phyloP scores from a whole-genome alignment of 30 jellyfish, hydroid and myxozoan genomes.

The Calvadosia cruxmelitensis region DNA sequence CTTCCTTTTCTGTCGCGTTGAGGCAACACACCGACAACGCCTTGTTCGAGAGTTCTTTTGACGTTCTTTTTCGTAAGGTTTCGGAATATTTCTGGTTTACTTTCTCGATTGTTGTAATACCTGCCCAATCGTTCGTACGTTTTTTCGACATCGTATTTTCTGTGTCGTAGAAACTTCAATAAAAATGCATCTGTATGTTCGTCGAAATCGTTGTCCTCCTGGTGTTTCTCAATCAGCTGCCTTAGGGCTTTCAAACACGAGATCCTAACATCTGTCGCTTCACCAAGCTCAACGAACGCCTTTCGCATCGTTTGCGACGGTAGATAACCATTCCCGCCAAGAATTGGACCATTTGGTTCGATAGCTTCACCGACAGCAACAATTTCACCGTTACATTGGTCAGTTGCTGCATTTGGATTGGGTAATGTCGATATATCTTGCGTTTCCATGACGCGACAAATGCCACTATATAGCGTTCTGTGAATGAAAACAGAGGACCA shows the following conservation, averaged over 20 bases:
- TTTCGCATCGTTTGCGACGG: slow-evolving; percentile 95
- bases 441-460: too few relatives aligned
- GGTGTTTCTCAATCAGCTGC: slow-evolving; percentile 82
- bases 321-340: slow-evolving; percentile 88
- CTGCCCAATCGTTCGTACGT: slow-evolving; percentile 60
- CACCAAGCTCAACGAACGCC: slow-evolving; percentile 83
- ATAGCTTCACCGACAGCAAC: slow-evolving; percentile 31
- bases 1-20: slow-evolving; percentile 98
- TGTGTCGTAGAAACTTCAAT: slow-evolving; percentile 78
- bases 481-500: too few relatives aligned
- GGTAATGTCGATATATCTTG: too few relatives aligned
- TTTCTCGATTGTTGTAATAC: slow-evolving; percentile 80
- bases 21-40: slow-evolving; percentile 93
- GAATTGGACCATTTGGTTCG: slow-evolving; percentile 96
- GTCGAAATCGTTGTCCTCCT: slow-evolving; percentile 88
- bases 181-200: slow-evolving; percentile 93
- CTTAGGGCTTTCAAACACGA: slow-evolving; percentile 81
- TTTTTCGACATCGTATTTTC: slow-evolving; percentile 91
- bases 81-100: slow-evolving; percentile 89
- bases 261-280: slow-evolving; percentile 76
- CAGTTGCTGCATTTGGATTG: too few relatives aligned
- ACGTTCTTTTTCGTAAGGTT: slow-evolving; percentile 84
- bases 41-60: slow-evolving; percentile 88
- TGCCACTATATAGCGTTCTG: too few relatives aligned
- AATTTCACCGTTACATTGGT: too few relatives aligned